Evolutionary conservation across 2,113 vertebrate genomes (phyloP).

Genomic region (Trinectes maculatus): DNA sequence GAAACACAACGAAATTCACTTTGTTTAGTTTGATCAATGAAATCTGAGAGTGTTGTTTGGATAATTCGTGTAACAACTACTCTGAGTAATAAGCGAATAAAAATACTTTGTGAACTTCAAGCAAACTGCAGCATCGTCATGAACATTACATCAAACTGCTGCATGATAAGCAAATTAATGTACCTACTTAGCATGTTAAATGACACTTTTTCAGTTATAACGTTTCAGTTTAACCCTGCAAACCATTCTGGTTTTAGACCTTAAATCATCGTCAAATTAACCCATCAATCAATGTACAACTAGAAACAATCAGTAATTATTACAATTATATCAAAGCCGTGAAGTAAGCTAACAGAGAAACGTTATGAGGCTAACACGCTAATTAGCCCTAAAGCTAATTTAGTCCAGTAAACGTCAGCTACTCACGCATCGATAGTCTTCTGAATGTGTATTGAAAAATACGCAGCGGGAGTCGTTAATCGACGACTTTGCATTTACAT

Average conservation of each 20-base stretch:
- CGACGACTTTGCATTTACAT: slow-evolving; percentile 21
- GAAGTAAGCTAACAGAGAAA: neutral
- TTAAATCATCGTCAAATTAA: neutral
- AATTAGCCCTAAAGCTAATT: slow-evolving; percentile 31
- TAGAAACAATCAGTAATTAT: neutral
- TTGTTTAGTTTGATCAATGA: neutral
- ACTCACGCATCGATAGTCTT: slow-evolving; percentile 84
- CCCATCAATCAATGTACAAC: neutral
- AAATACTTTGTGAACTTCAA: neutral
- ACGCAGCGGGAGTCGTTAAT: slow-evolving; percentile 71
- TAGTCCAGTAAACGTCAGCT: slow-evolving; percentile 5
- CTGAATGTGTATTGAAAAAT: slow-evolving; percentile 69
- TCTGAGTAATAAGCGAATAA: too few species aligned
- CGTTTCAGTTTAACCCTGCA: neutral
- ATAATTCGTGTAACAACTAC: too few species aligned
- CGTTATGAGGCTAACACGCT: slow-evolving; percentile 26
- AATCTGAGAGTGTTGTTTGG: too few species aligned
- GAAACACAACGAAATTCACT: neutral
- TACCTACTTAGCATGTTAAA: neutral
- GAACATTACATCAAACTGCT: neutral
- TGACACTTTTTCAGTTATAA: neutral
- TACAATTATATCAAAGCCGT: neutral
- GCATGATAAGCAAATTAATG: neutral
- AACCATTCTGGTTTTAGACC: neutral
- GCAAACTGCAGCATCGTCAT: neutral